phyloP scores from a whole-genome alignment of 2,797 vertebrate genomes.

The Tapera naevia region DNA sequence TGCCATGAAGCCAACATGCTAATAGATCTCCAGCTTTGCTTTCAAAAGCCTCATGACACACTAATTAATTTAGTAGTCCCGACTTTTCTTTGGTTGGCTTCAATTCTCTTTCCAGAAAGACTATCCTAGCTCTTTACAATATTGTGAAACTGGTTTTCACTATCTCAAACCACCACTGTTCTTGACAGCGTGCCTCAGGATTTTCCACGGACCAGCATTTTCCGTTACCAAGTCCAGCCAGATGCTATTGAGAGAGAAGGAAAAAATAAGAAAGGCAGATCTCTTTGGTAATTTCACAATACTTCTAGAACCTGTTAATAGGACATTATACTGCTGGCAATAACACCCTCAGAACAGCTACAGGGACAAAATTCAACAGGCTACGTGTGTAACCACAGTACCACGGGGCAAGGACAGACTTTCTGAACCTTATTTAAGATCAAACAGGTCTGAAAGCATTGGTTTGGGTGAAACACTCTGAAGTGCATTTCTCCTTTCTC shows the following conservation, averaged over 20 bases:
- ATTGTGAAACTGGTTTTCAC: constrained; percentile 4
- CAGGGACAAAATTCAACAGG: not conserved
- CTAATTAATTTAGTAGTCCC: constrained; percentile 53
- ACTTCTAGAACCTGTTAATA: not conserved
- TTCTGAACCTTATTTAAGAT: not conserved
- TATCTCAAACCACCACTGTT: not conserved
- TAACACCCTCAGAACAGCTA: not conserved
- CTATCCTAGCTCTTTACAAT: not conserved
- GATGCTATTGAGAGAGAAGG: not conserved
- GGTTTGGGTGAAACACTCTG: not conserved
- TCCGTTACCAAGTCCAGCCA: not conserved
- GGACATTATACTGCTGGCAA: not conserved
- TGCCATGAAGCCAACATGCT: constrained; percentile 22
- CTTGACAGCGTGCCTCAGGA: not conserved
- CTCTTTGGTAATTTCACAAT: not conserved
- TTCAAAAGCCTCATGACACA: constrained; percentile 42
- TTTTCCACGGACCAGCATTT: not conserved
- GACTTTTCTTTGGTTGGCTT: not conserved
- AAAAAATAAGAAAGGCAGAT: not conserved
- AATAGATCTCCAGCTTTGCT: constrained; percentile 16
- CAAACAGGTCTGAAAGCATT: not conserved
- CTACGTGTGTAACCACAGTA: not conserved
- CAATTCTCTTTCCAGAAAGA: not conserved
- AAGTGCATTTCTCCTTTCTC: not conserved
- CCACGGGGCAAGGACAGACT: not conserved